Conservation (phyloP, 2,113 vertebrate genomes). For the Perca fluviatilis region DNA sequence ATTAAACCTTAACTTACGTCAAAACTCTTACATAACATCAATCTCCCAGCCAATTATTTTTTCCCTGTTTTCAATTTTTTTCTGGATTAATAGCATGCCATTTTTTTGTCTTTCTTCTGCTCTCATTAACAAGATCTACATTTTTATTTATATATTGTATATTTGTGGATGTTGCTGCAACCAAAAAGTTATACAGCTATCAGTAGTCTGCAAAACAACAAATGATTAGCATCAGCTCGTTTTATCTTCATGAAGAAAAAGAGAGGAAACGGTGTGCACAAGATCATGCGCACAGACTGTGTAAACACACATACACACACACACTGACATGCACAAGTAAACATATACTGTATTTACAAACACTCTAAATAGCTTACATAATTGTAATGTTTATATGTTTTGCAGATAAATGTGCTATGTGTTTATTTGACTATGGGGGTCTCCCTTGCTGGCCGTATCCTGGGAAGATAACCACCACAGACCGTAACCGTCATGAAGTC, state of each 20-base stretch:
- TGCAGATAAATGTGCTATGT: conserved; percentile 69
- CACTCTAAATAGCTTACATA: conserved; percentile 37
- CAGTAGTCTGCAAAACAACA: not conserved
- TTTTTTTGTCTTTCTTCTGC: conserved; percentile 16
- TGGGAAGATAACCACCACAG: conserved; percentile 74
- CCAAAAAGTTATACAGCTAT: not conserved
- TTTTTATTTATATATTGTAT: not conserved
- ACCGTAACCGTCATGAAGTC: conserved; percentile 31
- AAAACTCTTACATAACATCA: conserved; percentile 31
- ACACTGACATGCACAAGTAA: conserved; percentile 10
- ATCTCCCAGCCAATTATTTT: conserved; percentile 56
- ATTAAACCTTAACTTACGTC: conserved; percentile 49
- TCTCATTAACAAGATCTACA: conserved; percentile 23
- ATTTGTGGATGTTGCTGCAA: not conserved
- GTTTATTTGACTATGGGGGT: conserved; percentile 67
- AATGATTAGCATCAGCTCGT: conserved; percentile 11
- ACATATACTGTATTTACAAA: conserved; percentile 33
- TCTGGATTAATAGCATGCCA: conserved; percentile 15
- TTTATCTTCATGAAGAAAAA: conserved; percentile 4
- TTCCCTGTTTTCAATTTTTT: conserved; percentile 14
- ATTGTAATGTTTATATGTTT: conserved; percentile 61
- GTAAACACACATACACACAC: not conserved
- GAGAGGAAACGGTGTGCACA: not conserved
- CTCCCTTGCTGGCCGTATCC: conserved; percentile 41
- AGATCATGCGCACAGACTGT: not conserved